These are phyloP conservation scores for Sepiola atlantica DNA, from an alignment of 2,888 invertebrate species.

Conservation along the genomic window DNA sequence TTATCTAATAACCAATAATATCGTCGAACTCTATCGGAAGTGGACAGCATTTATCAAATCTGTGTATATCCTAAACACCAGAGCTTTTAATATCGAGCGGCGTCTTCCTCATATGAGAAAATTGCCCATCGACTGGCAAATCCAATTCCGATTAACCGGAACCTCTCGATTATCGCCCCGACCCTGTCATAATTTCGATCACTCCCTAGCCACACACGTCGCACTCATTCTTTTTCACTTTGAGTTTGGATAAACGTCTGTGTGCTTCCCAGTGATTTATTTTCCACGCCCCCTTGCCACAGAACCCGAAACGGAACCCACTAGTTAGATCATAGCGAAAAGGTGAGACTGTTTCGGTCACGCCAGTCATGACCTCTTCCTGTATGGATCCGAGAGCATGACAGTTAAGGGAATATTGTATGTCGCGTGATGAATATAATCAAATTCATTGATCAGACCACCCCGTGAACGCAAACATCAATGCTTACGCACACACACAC, in stretches of 20 bases:
- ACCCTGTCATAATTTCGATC: not conserved
- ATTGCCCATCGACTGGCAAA: not conserved
- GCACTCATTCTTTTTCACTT: not conserved
- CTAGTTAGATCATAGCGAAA: not conserved
- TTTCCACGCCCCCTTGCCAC: not conserved
- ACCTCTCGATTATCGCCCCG: not conserved
- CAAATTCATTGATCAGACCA: not conserved
- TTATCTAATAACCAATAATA: slow-evolving; percentile 6
- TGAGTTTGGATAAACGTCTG: not conserved
- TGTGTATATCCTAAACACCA: not conserved
- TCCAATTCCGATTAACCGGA: not conserved
- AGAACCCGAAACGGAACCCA: not conserved
- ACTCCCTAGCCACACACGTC: not conserved
- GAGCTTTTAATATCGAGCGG: slow-evolving; percentile 11
- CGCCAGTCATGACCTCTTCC: not conserved
- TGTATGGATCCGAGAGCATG: not conserved
- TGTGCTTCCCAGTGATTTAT: not conserved
- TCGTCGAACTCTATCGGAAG: not conserved
- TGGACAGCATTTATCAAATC: not conserved
- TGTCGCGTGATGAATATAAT: not conserved
- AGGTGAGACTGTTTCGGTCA: slow-evolving; percentile 8
- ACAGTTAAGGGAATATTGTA: slow-evolving; percentile 22
- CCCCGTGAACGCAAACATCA: not conserved
- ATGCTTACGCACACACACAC: not conserved
- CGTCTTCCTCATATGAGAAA: not conserved